Evolutionary conservation across 2,797 vertebrate genomes (phyloP), one percentile per base, ranked within the genome.

Genomic region (Pipistrellus kuhlii): DNA sequence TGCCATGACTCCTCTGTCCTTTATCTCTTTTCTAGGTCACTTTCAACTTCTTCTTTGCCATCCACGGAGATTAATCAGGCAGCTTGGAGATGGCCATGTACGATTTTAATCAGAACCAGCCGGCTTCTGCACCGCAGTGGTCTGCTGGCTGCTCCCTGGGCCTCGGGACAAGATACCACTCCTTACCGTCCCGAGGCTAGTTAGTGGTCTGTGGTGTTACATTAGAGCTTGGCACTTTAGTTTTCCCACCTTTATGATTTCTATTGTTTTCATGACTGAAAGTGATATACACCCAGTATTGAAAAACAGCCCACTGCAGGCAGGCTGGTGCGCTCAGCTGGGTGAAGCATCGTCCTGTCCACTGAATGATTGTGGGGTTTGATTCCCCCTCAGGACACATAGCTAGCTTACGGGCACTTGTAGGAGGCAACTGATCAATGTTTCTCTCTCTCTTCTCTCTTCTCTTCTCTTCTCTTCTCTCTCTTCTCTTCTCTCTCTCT

Each of bases 1-100:
- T 91, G 44, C 62, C 80, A 64, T 80, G 80, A 84, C 20, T 81
- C 73, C 46, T 93, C 80, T 46, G 85, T 94, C 71, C 30, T 90
- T 95, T 93, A 85, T 83, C 85, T 76, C 32, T 77, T 94, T 95
- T 97, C 46, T 96, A 76, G 76, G 90, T 97, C 95, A 92, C 72
- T 91, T 96, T 95, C 80, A 94, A 78, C 59, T 78, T 91, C 12
- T 32, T 77, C 77, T 92, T 96, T 88, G 57, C 51, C 83, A 68
- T 64, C 53, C 11, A 12, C 25, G 23, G 53, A 91, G 46, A 96
- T 92, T 91, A 95, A 96, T 90, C 91, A 94, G 77, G 25, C 30
- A 71, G 57, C 15, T 90, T 89, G 51, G 88, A 87, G 84, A 75
- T 30, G 2, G 32, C 55, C n/a, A 51, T 46, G 3, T 3, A 44